Percentiles rank a stretch among this genome's conserved stretches.
These are phyloP conservation scores for Palythoa caribaeorum DNA, from an alignment of 92 coral and sea anemone species.

Conservation along the genomic window DNA sequence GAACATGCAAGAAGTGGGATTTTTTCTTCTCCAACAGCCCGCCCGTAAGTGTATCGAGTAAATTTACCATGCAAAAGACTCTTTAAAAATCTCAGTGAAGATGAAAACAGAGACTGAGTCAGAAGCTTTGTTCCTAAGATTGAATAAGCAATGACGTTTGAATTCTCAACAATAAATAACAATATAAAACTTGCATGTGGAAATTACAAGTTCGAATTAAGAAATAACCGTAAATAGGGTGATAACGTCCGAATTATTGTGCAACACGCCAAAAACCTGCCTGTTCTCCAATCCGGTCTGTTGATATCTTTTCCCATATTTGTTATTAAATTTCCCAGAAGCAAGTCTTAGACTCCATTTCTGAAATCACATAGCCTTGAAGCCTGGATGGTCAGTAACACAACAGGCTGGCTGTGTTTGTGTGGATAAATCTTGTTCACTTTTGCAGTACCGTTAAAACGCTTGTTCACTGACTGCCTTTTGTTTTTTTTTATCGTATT, in stretches of 20 bases:
- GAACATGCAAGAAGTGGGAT: constrained; percentile 7
- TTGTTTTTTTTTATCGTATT: too few species aligned
- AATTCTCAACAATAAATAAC: neutral
- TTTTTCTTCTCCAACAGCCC: neutral
- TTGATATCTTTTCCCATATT: neutral
- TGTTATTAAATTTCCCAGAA: constrained; percentile 5
- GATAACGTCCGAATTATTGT: neutral
- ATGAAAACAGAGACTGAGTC: neutral
- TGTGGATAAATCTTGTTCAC: neutral
- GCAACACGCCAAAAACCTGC: neutral
- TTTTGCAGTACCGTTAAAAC: constrained; percentile 6
- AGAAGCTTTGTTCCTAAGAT: neutral
- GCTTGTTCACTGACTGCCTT: neutral
- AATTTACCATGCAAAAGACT: neutral
- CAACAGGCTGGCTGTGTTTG: neutral
- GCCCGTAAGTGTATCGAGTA: neutral
- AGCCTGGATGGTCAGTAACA: neutral
- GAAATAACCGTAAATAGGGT: neutral
- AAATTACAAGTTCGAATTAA: neutral
- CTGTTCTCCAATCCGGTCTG: too few species aligned
- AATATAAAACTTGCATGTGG: constrained; percentile 11
- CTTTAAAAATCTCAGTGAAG: neutral
- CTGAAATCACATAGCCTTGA: neutral
- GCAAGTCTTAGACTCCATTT: constrained; percentile 12
- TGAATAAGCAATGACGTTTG: neutral